A percentile compares a stretch with the other conserved stretches of the same genome.
These are phyloP conservation scores for Actinia tenebrosa DNA, from an alignment of 64 coral and sea anemone species.

Conservation along the genomic window DNA sequence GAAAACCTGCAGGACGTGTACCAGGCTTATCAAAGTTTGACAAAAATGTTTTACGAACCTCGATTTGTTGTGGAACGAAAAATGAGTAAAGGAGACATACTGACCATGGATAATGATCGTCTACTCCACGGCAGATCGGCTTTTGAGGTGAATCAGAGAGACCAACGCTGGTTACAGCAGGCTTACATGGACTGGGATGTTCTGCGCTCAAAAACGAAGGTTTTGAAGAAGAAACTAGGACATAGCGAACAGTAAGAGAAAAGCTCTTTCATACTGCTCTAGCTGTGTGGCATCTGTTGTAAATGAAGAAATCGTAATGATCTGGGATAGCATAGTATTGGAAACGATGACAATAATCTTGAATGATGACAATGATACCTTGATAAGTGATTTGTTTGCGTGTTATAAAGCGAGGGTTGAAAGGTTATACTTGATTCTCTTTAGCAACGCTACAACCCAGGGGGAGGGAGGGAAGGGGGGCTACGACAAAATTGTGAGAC, in stretches of 20 bases:
- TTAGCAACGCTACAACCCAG: too few species aligned
- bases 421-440: too few species aligned
- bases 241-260: neutral
- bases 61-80: slow-evolving; percentile 65
- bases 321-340: too few species aligned
- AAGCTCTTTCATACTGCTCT: too few species aligned
- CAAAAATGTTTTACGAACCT: slow-evolving; percentile 55
- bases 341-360: too few species aligned
- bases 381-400: too few species aligned
- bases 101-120: slow-evolving; percentile 76
- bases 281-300: too few species aligned
- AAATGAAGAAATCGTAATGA: too few species aligned
- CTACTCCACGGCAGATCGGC: slow-evolving; percentile 66
- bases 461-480: too few species aligned
- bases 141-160: slow-evolving; percentile 33
- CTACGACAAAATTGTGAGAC: too few species aligned
- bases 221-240: slow-evolving; percentile 41
- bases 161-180: slow-evolving; percentile 47
- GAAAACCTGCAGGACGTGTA: slow-evolving; percentile 52
- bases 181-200: slow-evolving; percentile 89
- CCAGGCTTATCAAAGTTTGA: slow-evolving; percentile 59
- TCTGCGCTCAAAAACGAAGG: slow-evolving; percentile 56
- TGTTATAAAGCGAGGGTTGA: too few species aligned
- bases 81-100: slow-evolving; percentile 64
- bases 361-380: too few species aligned